phyloP scores from a whole-genome alignment of 2,888 invertebrate species.

The Bombyx huttoni region DNA sequence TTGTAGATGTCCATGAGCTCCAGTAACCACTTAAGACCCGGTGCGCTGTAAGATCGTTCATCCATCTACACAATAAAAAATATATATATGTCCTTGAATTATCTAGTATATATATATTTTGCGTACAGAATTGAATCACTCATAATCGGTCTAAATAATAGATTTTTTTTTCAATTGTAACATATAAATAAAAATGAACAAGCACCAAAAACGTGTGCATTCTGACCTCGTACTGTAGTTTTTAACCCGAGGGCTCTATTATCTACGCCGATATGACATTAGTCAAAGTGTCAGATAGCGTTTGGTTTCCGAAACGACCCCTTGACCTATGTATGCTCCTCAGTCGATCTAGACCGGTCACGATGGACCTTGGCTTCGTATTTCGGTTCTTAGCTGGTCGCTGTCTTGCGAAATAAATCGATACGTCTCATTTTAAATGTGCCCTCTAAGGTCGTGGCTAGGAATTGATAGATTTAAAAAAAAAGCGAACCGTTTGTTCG shows the following conservation, averaged over 20 bases:
- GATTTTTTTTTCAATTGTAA: too few relatives aligned
- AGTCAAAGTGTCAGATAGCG: conserved; percentile 37
- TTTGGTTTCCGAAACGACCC: conserved; percentile 41
- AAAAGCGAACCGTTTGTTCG: too few relatives aligned
- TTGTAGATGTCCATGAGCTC: too few relatives aligned
- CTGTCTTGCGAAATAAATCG: neutral
- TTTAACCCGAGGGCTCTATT: conserved; percentile 18
- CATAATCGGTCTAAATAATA: too few relatives aligned
- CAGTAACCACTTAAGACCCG: too few relatives aligned
- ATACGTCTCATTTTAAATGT: neutral
- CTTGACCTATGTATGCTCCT: conserved; percentile 40
- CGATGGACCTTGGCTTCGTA: conserved; percentile 51
- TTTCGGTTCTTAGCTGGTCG: conserved; percentile 16
- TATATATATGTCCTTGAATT: too few relatives aligned
- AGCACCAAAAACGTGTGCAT: conserved; percentile 15
- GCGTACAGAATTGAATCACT: too few relatives aligned
- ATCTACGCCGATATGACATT: conserved; percentile 15
- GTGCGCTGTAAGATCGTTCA: too few relatives aligned
- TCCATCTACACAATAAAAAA: too few relatives aligned
- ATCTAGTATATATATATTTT: too few relatives aligned
- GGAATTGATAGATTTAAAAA: too few relatives aligned
- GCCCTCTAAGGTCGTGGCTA: conserved; percentile 1
- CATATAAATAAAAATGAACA: neutral
- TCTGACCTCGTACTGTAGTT: conserved; percentile 17
- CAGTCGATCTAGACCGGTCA: conserved; percentile 37